These are phyloP conservation scores for Australoheros facetus DNA, from an alignment of 2,797 vertebrate species.

Conservation along the genomic window DNA sequence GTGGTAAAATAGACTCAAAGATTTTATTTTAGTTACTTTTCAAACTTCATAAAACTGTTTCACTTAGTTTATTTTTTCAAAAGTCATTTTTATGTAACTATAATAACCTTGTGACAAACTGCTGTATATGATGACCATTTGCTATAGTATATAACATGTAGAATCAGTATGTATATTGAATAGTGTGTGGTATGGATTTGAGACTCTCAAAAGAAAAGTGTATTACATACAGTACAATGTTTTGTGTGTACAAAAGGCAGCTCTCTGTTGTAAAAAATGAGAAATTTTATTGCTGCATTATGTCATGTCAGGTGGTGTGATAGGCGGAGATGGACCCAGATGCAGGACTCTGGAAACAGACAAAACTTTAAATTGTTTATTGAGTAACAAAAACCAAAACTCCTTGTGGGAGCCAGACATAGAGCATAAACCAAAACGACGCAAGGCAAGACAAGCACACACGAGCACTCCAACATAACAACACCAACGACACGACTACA, in stretches of 20 bases:
- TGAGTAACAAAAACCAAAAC: too few relatives aligned
- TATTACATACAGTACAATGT: background rate
- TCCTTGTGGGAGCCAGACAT: too few relatives aligned
- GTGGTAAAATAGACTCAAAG: background rate
- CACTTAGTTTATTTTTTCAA: background rate
- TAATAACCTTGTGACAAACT: background rate
- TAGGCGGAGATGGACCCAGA: too few relatives aligned
- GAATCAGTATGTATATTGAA: background rate
- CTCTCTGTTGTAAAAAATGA: background rate
- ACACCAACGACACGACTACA: too few relatives aligned
- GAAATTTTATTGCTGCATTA: background rate
- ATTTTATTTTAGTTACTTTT: background rate
- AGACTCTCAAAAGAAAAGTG: fast-evolving
- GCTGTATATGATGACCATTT: background rate
- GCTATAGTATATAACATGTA: background rate
- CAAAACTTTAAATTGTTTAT: too few relatives aligned
- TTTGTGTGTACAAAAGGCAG: background rate
- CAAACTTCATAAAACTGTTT: background rate
- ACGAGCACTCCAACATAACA: too few relatives aligned
- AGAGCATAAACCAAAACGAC: too few relatives aligned
- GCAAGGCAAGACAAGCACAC: too few relatives aligned
- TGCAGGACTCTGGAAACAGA: too few relatives aligned
- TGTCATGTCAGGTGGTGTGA: too few relatives aligned
- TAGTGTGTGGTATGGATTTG: background rate
- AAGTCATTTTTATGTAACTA: background rate